phyloP scores from a whole-genome alignment of 1,140 invertebrate genomes.

The Nephila pilipes region DNA sequence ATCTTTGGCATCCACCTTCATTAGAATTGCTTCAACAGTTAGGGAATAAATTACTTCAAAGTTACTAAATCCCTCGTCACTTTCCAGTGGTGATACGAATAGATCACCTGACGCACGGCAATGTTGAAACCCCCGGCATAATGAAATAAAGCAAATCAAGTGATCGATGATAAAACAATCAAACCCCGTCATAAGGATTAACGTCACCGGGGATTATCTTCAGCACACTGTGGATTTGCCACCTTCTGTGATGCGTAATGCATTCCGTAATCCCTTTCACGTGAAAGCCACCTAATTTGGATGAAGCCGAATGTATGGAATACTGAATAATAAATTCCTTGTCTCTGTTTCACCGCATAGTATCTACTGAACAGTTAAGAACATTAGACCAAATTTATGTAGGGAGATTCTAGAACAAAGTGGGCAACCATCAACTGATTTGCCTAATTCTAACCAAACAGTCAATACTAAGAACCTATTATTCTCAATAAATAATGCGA shows the following conservation, averaged over 20 bases:
- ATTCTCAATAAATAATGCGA: not conserved
- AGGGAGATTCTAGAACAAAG: not conserved
- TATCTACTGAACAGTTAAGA: conserved; percentile 39
- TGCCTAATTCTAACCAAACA: not conserved
- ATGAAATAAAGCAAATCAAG: conserved; percentile 59
- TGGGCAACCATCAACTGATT: conserved; percentile 13
- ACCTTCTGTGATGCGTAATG: conserved; percentile 11
- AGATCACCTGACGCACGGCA: conserved; percentile 40
- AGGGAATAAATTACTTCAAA: conserved; percentile 65
- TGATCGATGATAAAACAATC: conserved; percentile 73
- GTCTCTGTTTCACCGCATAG: not conserved
- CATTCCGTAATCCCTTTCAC: conserved; percentile 45
- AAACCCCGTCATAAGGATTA: conserved; percentile 33
- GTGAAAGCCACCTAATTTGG: conserved; percentile 62
- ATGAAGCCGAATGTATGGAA: not conserved
- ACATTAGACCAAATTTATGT: conserved; percentile 54
- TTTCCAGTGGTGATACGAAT: conserved; percentile 36
- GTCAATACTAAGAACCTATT: not conserved
- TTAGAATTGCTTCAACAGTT: conserved; percentile 60
- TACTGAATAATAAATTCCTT: conserved; percentile 49
- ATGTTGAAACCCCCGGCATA: conserved; percentile 47
- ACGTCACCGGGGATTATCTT: conserved; percentile 47
- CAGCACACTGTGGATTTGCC: conserved; percentile 35
- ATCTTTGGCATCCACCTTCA: conserved; percentile 47
- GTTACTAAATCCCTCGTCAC: conserved; percentile 57